Base-by-base conservation (phyloP, 2,888 invertebrate species). In the Noctua pronuba region DNA sequence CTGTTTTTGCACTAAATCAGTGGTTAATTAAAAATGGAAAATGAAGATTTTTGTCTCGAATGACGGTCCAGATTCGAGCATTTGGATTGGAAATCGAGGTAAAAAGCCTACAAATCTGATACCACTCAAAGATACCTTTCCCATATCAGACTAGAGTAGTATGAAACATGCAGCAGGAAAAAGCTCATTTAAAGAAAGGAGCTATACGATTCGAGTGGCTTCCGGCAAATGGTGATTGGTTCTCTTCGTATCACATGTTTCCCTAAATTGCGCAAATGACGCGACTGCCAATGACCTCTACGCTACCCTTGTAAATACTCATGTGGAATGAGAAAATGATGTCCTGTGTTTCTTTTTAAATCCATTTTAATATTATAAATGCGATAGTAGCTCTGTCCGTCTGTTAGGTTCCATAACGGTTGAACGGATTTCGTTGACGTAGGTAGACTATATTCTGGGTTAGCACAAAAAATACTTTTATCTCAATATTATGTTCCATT, bases 191-290 rank as follows among this genome's bases (percentile, higher is more conserved):
- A 21, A 31, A 55, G 62, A 64, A 73, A 35, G 62, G 0, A 44
- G 16, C 38, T 41, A 16, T 21, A 38, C 74, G 46, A 65, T 44
- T 35, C 28, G n/a, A 49, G 5, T 44, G 21, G 16, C 8, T 77
- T 44, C 41, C 55, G 18, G 18, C 24, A 76, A 79, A 77, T 49
- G 35, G 18, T 44, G 77, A 83, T 66, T 66, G 77, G 44, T 38
- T 81, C 11, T 44, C 74, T 73, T 35, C 41, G 5, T 58, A 74
- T 49, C 55, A 52, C 28, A 80, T 38, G 58, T 66, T 44, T 60
- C 24, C 58, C 8, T 66, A 44, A 66, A 66, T 66, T 73, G 18
- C 16, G 21, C 60, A 79, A 79, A 79, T 49, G 41, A 62, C n/a
- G 31, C 10, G 44, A 52, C 60, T 52, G 44, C 35, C 60, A 79